Evolutionary conservation across 2,888 invertebrate species (phyloP).

Genomic region (Caenorhabditis imperialis): DNA sequence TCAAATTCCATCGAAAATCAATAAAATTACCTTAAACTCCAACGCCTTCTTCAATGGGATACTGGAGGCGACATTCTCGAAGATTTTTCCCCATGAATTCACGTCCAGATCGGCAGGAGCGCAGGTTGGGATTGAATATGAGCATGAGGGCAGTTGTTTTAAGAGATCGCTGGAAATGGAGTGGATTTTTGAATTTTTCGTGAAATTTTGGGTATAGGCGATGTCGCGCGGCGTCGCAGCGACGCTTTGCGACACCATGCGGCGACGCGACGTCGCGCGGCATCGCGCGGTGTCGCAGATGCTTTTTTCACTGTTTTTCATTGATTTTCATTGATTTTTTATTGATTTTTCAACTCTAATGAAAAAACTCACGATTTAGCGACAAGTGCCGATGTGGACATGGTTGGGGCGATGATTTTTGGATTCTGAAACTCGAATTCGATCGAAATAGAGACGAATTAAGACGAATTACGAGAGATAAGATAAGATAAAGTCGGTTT

Average conservation of each 20-base stretch:
- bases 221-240: background rate
- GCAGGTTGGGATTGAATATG: constrained; percentile 9
- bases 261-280: no score
- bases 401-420: constrained; percentile 12
- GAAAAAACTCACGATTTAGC: constrained; percentile 49
- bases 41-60: constrained; percentile 49
- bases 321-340: no score
- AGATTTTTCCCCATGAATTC: constrained; percentile 55
- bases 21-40: constrained; percentile 44
- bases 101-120: constrained; percentile 33
- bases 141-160: constrained; percentile 54
- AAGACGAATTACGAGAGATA: no score
- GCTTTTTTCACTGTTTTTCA: no score
- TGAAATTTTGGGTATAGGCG: background rate
- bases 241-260: no score
- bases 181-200: background rate
- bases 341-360: background rate
- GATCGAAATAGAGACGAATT: no score
- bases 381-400: constrained; percentile 53
- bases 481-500: no score
- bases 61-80: constrained; percentile 53
- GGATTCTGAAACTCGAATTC: no score
- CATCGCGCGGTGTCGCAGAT: no score
- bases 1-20: background rate
- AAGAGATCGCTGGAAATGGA: constrained; percentile 40